Conservation (phyloP, 2,888 invertebrate species). For the Gastracanthus pulcherrimus region DNA sequence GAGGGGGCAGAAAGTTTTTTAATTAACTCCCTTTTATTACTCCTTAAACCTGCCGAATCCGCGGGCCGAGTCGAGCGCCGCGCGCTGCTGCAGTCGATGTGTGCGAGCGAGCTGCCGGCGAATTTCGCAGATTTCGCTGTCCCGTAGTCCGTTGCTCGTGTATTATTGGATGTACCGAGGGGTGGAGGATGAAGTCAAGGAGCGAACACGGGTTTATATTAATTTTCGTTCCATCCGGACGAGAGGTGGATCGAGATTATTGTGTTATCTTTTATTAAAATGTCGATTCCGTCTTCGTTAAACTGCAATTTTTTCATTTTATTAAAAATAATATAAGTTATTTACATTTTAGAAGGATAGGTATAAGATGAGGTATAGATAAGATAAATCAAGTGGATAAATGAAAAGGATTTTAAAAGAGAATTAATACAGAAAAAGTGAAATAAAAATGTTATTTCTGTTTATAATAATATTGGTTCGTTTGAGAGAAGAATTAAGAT, state of each 20-base stretch:
- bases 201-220: background rate
- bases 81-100: background rate
- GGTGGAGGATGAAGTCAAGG: no score
- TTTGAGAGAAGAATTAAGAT: no score
- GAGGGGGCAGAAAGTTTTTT: conserved; percentile 19
- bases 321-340: no score
- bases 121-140: background rate
- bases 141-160: background rate
- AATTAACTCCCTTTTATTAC: conserved; percentile 38
- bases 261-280: background rate
- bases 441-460: no score
- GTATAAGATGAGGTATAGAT: no score
- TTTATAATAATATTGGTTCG: no score
- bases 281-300: background rate
- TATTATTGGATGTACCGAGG: background rate
- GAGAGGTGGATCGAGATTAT: background rate
- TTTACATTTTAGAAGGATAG: no score
- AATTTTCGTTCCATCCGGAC: background rate
- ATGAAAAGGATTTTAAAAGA: background rate
- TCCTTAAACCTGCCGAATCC: conserved; percentile 1
- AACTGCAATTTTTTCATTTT: background rate
- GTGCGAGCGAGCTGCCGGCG: background rate
- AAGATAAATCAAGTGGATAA: no score
- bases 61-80: background rate
- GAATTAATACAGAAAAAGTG: background rate